Percentiles rank a stretch among this genome's conserved stretches.
Conservation (phyloP, 2,888 invertebrate genomes). For the Unio delphinus region DNA sequence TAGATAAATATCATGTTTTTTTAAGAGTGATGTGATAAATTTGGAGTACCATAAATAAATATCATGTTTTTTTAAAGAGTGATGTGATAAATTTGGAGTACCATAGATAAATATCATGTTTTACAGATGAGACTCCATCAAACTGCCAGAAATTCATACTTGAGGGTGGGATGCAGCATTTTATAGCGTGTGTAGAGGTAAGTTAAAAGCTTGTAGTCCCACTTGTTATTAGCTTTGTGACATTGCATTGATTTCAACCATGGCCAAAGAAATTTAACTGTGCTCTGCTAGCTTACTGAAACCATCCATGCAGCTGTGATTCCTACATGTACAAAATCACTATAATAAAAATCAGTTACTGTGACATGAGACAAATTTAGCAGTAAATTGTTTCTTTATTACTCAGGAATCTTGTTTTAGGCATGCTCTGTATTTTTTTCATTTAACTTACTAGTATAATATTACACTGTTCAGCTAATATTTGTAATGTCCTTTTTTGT, state of each 20-base stretch:
- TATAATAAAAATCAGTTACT: too few species aligned
- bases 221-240: too few species aligned
- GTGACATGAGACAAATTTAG: too few species aligned
- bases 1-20: background rate
- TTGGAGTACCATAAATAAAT: too few species aligned
- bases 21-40: too few species aligned
- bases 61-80: background rate
- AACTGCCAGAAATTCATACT: conserved; percentile 94
- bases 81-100: background rate
- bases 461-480: background rate
- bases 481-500: background rate
- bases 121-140: conserved; percentile 92
- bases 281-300: background rate
- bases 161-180: conserved; percentile 90
- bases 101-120: background rate
- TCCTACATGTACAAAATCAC: too few species aligned
- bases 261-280: background rate
- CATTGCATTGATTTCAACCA: too few species aligned
- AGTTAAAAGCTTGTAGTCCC: conserved; percentile 42
- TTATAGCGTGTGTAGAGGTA: conserved; percentile 89
- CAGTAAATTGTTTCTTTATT: too few species aligned
- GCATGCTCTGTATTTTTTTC: too few species aligned
- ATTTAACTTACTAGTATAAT: too few species aligned
- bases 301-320: too few species aligned
- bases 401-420: too few species aligned